Evolutionary conservation across 2,797 vertebrate genomes (phyloP), one percentile per base, ranked within the genome.

Genomic region (Rhinoraja longicauda): DNA sequence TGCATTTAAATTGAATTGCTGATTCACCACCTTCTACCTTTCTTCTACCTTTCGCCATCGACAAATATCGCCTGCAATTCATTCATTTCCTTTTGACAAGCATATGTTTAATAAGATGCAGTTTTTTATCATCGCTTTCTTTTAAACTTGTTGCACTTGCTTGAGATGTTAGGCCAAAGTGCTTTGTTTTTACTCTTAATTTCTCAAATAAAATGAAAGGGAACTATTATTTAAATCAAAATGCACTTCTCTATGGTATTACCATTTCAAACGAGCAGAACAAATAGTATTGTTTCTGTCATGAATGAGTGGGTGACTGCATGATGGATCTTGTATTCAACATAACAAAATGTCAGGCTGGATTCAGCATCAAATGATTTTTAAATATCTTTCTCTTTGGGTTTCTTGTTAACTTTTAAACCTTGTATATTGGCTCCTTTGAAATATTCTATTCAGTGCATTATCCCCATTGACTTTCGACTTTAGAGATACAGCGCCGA

Each of bases 201-300:
- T 73, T 73, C 39, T 91, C 4, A 73, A 73, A 73, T 72, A 73
- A 12, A 67, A 45, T 91, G 36, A 91, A 72, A 91, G 9, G 81
- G 93, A 95, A 95, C 95, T 90, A 29, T 91, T 91, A 95, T 94
- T 95, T 95, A 94, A 95, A 94, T 95, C 95, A 95, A 94, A 96
- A 93, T 81, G 93, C 93, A 93, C 94, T 94, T 95, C 95, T 93
- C 81, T 94, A 94, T 93, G 93, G 95, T 95, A 95, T 96, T 95
- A 95, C 67, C 94, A 93, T 94, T 94, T 94, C 93, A 95, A 94
- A 94, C 93, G 93, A 94, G 93, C 95, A 93, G 93, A 93, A 95
- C 93, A 88, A 94, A 94, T 36, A 57, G 21, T 39, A 93, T 94
- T 95, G 79, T 93, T 59, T 59, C 21, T 45, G 45, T 19, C 45